Percentiles rank a stretch among this genome's conserved stretches.
phyloP scores from a whole-genome alignment of 2,113 vertebrate species.

The Hyperopisus bebe region DNA sequence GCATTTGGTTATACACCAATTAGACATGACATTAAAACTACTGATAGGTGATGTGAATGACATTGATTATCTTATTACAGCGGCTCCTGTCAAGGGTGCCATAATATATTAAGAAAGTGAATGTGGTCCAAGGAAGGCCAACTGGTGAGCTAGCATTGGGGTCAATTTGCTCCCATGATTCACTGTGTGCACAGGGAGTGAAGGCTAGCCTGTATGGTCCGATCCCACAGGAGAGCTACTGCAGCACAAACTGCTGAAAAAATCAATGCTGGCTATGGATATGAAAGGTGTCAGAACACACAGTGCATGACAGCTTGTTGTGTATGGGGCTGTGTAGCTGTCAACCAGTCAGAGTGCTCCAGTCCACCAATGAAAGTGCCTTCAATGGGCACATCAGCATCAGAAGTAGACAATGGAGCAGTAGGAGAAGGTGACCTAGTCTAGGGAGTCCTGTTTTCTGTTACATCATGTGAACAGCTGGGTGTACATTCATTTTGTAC shows the following conservation, averaged over 20 bases:
- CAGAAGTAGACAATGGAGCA: background rate
- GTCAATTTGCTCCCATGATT: background rate
- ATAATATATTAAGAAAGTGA: background rate
- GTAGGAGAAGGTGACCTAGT: background rate
- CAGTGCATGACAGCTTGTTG: background rate
- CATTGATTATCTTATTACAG: background rate
- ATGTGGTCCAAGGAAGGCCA: background rate
- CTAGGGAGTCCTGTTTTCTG: background rate
- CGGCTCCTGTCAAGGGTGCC: background rate
- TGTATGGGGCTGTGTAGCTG: background rate
- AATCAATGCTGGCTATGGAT: background rate
- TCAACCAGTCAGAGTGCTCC: background rate
- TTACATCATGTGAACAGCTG: background rate
- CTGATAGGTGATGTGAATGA: background rate
- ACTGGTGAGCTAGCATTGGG: background rate
- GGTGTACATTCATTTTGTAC: background rate
- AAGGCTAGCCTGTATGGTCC: background rate
- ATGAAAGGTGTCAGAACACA: background rate
- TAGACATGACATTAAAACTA: background rate
- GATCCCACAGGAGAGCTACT: background rate
- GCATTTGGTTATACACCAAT: background rate
- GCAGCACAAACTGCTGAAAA: background rate
- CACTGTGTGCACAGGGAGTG: background rate
- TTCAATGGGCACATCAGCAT: background rate
- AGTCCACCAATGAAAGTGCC: background rate